These are phyloP conservation scores for Tachysurus vachellii DNA, from an alignment of 2,113 vertebrate species.

Conservation along the genomic window DNA sequence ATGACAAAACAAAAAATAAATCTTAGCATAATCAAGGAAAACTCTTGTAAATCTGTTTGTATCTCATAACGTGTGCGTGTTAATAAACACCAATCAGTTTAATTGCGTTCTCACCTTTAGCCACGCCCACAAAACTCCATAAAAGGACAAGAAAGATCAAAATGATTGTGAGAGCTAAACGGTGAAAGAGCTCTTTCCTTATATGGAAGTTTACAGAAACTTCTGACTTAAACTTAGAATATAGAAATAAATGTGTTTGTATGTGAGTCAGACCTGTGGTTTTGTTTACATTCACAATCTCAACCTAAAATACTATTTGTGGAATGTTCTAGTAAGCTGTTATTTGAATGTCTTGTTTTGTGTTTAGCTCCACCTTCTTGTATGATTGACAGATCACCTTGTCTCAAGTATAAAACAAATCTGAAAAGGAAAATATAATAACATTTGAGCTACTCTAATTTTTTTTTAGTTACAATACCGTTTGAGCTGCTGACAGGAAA, in stretches of 20 bases:
- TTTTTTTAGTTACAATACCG: too few species aligned
- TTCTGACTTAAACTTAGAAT: background rate
- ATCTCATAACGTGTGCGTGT: background rate
- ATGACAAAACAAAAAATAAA: background rate
- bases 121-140: background rate
- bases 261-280: too few species aligned
- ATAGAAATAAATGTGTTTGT: too few species aligned
- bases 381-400: background rate
- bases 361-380: background rate
- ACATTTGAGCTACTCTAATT: too few species aligned
- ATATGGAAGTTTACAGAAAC: background rate
- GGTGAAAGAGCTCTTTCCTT: background rate
- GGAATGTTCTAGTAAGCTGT: too few species aligned
- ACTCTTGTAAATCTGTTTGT: background rate
- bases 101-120: background rate
- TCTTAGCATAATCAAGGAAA: too few species aligned
- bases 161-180: background rate
- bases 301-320: too few species aligned
- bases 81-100: background rate
- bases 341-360: background rate
- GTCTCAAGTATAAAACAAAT: background rate
- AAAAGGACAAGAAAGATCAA: background rate
- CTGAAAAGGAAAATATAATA: too few species aligned
- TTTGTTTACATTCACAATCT: too few species aligned
- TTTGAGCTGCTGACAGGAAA: too few species aligned